These are phyloP conservation scores for Harpalus rubripes DNA, from an alignment of 2,888 invertebrate species.

Conservation along the genomic window DNA sequence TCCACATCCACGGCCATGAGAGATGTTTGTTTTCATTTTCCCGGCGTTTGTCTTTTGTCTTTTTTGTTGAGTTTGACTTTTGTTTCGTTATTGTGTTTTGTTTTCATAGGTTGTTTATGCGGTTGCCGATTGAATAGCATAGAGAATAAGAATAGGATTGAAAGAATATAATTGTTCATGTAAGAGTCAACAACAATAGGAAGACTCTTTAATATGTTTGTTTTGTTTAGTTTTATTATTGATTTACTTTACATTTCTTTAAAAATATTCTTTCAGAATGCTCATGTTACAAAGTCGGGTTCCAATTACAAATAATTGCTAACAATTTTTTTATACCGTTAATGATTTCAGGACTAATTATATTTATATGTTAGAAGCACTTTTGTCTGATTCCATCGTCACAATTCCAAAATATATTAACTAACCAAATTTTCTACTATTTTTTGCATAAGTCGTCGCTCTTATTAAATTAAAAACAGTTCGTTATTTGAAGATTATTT, in stretches of 20 bases:
- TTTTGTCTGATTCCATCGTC: no score
- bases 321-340: no score
- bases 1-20: not conserved
- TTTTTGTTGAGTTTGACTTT: conserved; percentile 45
- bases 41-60: conserved; percentile 32
- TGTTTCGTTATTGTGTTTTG: conserved; percentile 50
- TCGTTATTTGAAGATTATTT: no score
- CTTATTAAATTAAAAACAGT: no score
- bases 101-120: conserved; percentile 50
- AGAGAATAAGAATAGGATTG: not conserved
- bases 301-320: no score
- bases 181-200: conserved; percentile 14
- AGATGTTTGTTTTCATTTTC: conserved; percentile 39
- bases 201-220: conserved; percentile 16
- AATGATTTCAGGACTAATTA: no score
- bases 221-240: conserved; percentile 15
- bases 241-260: not conserved
- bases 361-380: no score
- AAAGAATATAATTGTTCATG: conserved; percentile 12
- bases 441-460: no score
- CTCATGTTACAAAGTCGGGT: no score
- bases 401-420: no score
- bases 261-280: not conserved
- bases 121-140: conserved; percentile 20
- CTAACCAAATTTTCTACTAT: no score